Base-by-base conservation (phyloP, 35 echinoderm and acorn worm genomes). In the Diadema setosum region DNA sequence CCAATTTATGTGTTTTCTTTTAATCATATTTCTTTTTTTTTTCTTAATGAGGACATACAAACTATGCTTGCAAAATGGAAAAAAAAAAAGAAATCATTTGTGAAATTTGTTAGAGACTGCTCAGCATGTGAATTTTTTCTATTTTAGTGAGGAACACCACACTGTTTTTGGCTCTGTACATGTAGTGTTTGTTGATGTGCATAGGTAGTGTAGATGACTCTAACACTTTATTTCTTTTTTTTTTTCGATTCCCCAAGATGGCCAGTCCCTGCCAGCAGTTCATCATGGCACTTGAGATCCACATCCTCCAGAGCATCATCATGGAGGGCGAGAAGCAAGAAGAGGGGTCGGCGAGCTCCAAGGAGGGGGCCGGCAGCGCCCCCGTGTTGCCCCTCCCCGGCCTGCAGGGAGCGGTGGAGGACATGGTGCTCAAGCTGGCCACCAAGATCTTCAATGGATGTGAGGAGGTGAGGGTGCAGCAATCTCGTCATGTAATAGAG, bases 201-300 rank as follows among this genome's bases (percentile, higher is more conserved):
- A n/a, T n/a, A n/a, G n/a, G n/a, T n/a, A n/a, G n/a, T n/a, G n/a
- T n/a, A n/a, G n/a, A n/a, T n/a, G n/a, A n/a, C n/a, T n/a, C n/a
- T n/a, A n/a, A n/a, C n/a, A n/a, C n/a, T n/a, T n/a, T n/a, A n/a
- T 52, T 84, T 7, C 60, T 33, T n/a, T 32, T 50, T 37, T 35
- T 37, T 32, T 18, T 50, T 42, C 35, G 14, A 46, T 29, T 41
- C 2, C 14, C 15, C 5, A 57, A 94, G 92, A 45, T 85, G 59
- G 86, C 92, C 24, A 90, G 87, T 35, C 92, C 92, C 45, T 94
- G 87, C 59, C 67, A 90, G 43, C 92, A 89, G 46, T 94, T 90
- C 70, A 42, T 94, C 5, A 94, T 86, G 81, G 87, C 87, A 12
- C 57, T 90, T 4, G 81, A 90, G 57, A 75, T 89, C 61, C 83